Conservation (phyloP, 2,797 vertebrate genomes). For the Pelobates cultripes region DNA sequence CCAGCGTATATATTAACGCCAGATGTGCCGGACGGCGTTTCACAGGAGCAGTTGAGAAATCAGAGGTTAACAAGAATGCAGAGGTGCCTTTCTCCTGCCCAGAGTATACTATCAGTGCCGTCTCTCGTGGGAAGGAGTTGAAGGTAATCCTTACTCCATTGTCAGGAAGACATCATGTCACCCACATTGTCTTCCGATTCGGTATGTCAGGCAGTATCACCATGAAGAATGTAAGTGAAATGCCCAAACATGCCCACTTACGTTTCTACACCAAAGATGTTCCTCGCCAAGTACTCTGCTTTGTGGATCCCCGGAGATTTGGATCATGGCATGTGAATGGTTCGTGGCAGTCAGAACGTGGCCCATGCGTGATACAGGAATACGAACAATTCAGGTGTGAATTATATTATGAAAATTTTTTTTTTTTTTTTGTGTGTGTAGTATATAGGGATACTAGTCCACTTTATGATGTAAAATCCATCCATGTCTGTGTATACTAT, state of each 20-base stretch:
- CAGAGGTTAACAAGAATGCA: conserved; percentile 79
- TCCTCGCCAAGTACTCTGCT: conserved; percentile 81
- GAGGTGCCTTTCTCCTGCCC: conserved; percentile 85
- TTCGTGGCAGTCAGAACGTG: conserved; percentile 81
- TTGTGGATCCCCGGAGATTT: conserved; percentile 86
- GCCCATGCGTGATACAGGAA: conserved; percentile 88
- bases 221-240: conserved; percentile 67
- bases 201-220: conserved; percentile 92
- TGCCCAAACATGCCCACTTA: conserved; percentile 89
- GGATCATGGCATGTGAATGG: conserved; percentile 84
- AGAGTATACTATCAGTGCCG: conserved; percentile 78
- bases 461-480: no score
- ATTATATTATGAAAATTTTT: no score
- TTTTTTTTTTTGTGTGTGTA: no score
- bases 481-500: no score
- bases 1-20: conserved; percentile 82
- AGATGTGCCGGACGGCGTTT: conserved; percentile 80
- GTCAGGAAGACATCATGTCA: conserved; percentile 53
- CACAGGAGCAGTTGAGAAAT: conserved; percentile 80
- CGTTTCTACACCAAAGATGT: conserved; percentile 80
- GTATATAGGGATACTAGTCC: no score
- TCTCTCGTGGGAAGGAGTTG: conserved; percentile 89
- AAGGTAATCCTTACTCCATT: conserved; percentile 79
- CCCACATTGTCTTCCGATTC: conserved; percentile 85
- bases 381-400: conserved; percentile 88